These are phyloP conservation scores for Menura novaehollandiae DNA, from an alignment of 2,113 vertebrate species.

Conservation along the genomic window DNA sequence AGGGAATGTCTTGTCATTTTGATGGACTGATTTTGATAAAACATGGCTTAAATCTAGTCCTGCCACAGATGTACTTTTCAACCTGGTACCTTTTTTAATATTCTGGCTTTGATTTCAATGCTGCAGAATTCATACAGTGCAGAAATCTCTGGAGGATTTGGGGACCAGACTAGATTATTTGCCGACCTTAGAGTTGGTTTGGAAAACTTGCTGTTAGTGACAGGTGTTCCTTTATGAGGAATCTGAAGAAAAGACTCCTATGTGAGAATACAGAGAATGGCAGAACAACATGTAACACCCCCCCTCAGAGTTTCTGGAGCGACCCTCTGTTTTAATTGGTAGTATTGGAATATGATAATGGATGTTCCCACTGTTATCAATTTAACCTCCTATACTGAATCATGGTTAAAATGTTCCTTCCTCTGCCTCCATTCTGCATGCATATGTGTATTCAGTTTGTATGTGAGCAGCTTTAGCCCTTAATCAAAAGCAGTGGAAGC, in stretches of 20 bases:
- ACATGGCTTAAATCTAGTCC: background rate
- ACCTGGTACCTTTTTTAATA: background rate
- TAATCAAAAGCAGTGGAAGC: background rate
- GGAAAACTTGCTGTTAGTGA: background rate
- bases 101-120: conserved; percentile 20
- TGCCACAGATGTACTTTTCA: conserved; percentile 13
- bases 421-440: background rate
- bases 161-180: conserved; percentile 5
- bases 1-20: background rate
- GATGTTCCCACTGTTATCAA: accelerated
- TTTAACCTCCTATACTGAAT: background rate
- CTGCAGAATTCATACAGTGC: background rate
- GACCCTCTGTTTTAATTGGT: background rate
- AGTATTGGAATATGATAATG: background rate
- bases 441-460: background rate
- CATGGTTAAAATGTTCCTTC: background rate
- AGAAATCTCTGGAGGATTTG: background rate
- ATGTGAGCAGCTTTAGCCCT: background rate
- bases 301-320: background rate
- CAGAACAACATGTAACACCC: background rate
- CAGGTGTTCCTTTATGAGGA: background rate
- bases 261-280: background rate
- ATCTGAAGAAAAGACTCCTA: background rate
- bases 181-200: background rate
- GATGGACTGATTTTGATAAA: background rate